Evolutionary conservation across 2,113 vertebrate species (phyloP).

Genomic region (Chlorodrepanis virens): DNA sequence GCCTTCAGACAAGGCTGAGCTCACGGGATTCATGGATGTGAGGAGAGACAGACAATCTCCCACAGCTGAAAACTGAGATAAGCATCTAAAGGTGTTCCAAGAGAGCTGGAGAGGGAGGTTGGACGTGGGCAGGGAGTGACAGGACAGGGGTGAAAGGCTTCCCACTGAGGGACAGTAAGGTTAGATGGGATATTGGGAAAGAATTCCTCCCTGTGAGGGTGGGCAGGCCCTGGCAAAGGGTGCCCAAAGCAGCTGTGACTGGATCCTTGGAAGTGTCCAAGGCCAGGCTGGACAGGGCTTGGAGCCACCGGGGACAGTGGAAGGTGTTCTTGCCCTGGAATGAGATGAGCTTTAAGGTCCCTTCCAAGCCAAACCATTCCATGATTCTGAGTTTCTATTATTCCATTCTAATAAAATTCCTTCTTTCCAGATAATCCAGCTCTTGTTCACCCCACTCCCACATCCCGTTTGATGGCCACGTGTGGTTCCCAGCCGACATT

Average conservation of each 20-base stretch:
- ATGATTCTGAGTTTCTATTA: neutral
- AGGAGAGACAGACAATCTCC: neutral
- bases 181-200: neutral
- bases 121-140: neutral
- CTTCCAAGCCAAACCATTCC: neutral
- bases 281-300: neutral
- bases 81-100: neutral
- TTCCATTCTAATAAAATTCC: neutral
- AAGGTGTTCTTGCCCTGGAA: neutral
- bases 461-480: neutral
- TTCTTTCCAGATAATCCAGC: neutral
- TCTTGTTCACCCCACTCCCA: neutral
- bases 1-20: neutral
- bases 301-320: fast-evolving
- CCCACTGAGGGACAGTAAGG: neutral
- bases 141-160: neutral
- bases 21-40: neutral
- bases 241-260: neutral
- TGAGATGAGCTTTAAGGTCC: neutral
- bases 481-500: neutral
- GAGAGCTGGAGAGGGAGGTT: neutral
- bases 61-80: neutral
- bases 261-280: neutral
- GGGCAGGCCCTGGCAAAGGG: neutral
- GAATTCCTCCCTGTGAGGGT: fast-evolving